phyloP scores from a whole-genome alignment of 2,797 vertebrate genomes.

The Channa striata region DNA sequence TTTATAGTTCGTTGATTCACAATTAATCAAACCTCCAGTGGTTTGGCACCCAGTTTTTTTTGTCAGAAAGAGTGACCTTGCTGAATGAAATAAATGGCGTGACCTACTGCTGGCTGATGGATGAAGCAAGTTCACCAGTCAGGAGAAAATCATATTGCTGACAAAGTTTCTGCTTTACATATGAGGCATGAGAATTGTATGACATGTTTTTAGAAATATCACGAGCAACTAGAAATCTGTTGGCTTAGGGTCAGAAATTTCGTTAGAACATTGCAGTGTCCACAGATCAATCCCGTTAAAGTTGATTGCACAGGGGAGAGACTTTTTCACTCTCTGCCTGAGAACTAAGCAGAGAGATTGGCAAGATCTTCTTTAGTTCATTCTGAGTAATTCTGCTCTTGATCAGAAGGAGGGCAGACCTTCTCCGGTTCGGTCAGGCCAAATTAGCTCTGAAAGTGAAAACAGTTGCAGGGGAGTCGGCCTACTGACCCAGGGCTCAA shows the following conservation, averaged over 20 bases:
- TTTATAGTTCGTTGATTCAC: slow-evolving; percentile 59
- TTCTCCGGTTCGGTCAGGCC: slow-evolving; percentile 53
- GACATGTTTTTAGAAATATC: neutral
- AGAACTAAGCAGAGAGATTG: slow-evolving; percentile 49
- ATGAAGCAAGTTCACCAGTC: slow-evolving; percentile 51
- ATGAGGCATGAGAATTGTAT: slow-evolving; percentile 5
- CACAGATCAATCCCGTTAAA: slow-evolving; percentile 28
- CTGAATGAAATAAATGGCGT: slow-evolving; percentile 44
- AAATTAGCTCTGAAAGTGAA: slow-evolving; percentile 68
- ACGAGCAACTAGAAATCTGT: slow-evolving; percentile 1
- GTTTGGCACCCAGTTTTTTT: slow-evolving; percentile 43
- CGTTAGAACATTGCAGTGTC: slow-evolving; percentile 11
- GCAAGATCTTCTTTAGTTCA: slow-evolving; percentile 50
- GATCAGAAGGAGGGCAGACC: slow-evolving; percentile 66
- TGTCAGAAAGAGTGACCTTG: slow-evolving; percentile 62
- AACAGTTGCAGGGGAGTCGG: slow-evolving; percentile 50
- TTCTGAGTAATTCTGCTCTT: slow-evolving; percentile 51
- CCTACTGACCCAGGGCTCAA: slow-evolving; percentile 54
- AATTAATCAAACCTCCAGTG: slow-evolving; percentile 69
- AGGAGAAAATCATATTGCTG: slow-evolving; percentile 41
- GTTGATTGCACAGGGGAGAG: neutral
- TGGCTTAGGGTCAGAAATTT: slow-evolving; percentile 15
- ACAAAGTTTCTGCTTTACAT: slow-evolving; percentile 24
- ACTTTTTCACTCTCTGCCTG: slow-evolving; percentile 4
- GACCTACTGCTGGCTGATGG: slow-evolving; percentile 55